These are phyloP conservation scores for Camponotus vicinus DNA, from an alignment of 1,140 invertebrate genomes.

Conservation along the genomic window DNA sequence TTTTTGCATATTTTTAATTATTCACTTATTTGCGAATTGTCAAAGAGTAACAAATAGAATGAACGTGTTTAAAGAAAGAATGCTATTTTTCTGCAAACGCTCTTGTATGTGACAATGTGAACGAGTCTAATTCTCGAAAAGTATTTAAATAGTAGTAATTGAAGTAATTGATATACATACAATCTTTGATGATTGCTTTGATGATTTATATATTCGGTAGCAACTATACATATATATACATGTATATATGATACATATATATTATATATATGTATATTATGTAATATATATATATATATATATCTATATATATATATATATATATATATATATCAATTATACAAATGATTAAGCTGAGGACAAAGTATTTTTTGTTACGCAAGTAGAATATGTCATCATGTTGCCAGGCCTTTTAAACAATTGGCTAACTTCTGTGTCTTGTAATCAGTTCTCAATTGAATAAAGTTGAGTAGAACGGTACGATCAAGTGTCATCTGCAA, in stretches of 20 bases:
- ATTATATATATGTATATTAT: not conserved
- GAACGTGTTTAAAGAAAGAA: not conserved
- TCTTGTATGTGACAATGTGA: not conserved
- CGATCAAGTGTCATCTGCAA: conserved; percentile 95
- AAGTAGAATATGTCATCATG: conserved; percentile 61
- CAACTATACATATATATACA: not conserved
- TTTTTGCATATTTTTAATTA: not conserved
- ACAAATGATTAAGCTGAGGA: not conserved
- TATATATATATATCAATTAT: not conserved
- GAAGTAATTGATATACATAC: not conserved
- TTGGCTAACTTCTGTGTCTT: conserved; percentile 93
- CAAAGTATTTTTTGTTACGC: conserved; percentile 12
- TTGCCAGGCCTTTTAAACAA: conserved; percentile 88
- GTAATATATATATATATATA: not conserved
- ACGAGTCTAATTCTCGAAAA: not conserved
- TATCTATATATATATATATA: not conserved
- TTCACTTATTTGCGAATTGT: conserved; percentile 23
- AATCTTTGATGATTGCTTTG: conserved; percentile 13
- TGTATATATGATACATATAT: not conserved
- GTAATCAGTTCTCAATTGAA: conserved; percentile 97
- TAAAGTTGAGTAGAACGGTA: conserved; percentile 95
- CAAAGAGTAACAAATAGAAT: conserved; percentile 2
- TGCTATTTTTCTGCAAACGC: conserved; percentile 6
- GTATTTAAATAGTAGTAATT: not conserved
- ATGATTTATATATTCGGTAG: not conserved